phyloP scores from a whole-genome alignment of 1,140 invertebrate genomes.

The Augochlora pura region DNA sequence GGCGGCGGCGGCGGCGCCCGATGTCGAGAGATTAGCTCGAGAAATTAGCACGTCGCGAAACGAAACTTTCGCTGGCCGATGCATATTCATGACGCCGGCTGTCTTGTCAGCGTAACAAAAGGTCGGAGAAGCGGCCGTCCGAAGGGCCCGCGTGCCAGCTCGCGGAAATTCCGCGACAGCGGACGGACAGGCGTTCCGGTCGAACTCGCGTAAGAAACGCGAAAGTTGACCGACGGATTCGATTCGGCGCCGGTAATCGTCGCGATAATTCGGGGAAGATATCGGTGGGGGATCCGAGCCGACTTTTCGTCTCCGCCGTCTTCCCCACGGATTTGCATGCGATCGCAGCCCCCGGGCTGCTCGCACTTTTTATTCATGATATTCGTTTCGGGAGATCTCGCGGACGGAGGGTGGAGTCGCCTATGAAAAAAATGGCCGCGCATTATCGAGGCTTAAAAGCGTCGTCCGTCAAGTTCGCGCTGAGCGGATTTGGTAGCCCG shows the following conservation, averaged over 20 bases:
- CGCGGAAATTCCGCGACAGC: not conserved
- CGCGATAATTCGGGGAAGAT: not conserved
- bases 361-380: conserved; percentile 42
- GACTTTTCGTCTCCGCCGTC: not conserved
- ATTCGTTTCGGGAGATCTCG: conserved; percentile 40
- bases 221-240: not conserved
- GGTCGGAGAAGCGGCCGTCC: not conserved
- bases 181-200: not conserved
- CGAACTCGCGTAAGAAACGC: not conserved
- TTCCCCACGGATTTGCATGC: not conserved
- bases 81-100: conserved; percentile 50
- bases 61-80: conserved; percentile 54
- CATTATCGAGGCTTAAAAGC: conserved; percentile 59
- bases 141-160: not conserved
- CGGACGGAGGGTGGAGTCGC: not conserved
- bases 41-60: conserved; percentile 50
- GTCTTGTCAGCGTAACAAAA: not conserved
- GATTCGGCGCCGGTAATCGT: not conserved
- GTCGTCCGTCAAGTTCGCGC: conserved; percentile 50
- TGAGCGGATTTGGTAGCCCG: conserved; percentile 51
- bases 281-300: not conserved
- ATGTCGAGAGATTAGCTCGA: conserved; percentile 47
- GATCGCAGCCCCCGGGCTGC: not conserved
- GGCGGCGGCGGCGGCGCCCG: too few species aligned
- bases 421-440: conserved; percentile 48